Evolutionary conservation across 2,888 invertebrate genomes (phyloP), one percentile per base, ranked within the genome.

Genomic region (Cheilosia vulpina): DNA sequence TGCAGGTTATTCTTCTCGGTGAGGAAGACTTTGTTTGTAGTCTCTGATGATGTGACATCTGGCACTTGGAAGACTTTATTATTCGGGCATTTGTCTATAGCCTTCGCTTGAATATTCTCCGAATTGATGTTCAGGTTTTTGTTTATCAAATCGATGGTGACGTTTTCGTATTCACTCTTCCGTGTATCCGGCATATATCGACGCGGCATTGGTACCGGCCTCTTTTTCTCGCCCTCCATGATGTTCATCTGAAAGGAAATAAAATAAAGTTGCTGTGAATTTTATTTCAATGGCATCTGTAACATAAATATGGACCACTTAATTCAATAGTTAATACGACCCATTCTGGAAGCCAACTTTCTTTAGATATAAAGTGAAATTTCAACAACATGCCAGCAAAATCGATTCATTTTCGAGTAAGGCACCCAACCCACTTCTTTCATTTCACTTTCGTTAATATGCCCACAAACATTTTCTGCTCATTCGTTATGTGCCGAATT

Each of bases 161-260:
- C 90, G 87, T 92, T 92, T 88, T 92, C 92, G 76, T 92, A 92
- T 88, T 91, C 90, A 45, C 88, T 88, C 81, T 89, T 88, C 4
- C 89, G 89, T 47, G 89, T 3, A 63, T 92, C 90, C 13, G 90
- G 90, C 69, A 89, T 88, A 21, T 89, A 87, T 13, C 92, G 92
- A 45, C 92, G 89, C 27, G 92, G 92, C 68, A 91, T 91, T 50
- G 92, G 92, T 62, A 91, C 90, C 21, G 92, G 92, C 38, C 90
- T 89, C 58, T 88, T 75, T 66, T 87, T 87, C 66, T 89, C 88
- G 38, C 87, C 88, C 69, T 89, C 90, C 88, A 89, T 89, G 38
- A 60, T 60, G 41, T 71, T 71, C 60, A 71, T 71, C 71, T 71
- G n/a, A 31, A 65, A 66, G n/a, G 17, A 21, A 60, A 50, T 41